Percentiles rank a stretch among this genome's conserved stretches.
phyloP scores from a whole-genome alignment of 2,888 invertebrate species.

The Trachelus iudaicus region DNA sequence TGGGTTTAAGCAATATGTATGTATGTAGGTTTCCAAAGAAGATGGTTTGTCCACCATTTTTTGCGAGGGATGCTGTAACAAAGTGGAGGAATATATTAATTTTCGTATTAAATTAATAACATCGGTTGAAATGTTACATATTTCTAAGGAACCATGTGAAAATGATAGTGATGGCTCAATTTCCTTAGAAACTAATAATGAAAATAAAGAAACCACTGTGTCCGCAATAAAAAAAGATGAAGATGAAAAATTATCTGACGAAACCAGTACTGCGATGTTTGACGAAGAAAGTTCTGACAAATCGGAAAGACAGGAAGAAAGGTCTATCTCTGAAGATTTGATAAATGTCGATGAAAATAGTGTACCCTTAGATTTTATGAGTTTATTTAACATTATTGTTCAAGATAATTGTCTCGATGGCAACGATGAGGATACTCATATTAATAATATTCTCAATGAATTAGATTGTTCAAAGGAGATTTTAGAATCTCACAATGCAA shows the following conservation, averaged over 20 bases:
- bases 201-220: background rate
- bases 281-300: too few relatives aligned
- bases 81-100: conserved; percentile 33
- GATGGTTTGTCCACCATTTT: conserved; percentile 66
- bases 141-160: conserved; percentile 1
- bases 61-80: conserved; percentile 63
- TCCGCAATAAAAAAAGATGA: background rate
- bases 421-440: conserved; percentile 29
- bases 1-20: background rate
- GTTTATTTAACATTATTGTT: conserved; percentile 17
- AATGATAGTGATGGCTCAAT: background rate
- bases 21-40: conserved; percentile 62
- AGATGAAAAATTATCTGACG: background rate
- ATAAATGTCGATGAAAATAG: conserved; percentile 38
- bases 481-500: conserved; percentile 16
- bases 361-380: conserved; percentile 21
- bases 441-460: conserved; percentile 32
- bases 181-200: background rate
- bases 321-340: conserved; percentile 25
- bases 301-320: conserved; percentile 9
- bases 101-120: conserved; percentile 32
- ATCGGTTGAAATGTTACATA: conserved; percentile 23
- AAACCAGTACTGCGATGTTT: too few relatives aligned
- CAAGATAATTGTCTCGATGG: conserved; percentile 12
- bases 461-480: conserved; percentile 27